phyloP scores from a whole-genome alignment of 1,140 invertebrate species.

The Drosophila lacteicornis region DNA sequence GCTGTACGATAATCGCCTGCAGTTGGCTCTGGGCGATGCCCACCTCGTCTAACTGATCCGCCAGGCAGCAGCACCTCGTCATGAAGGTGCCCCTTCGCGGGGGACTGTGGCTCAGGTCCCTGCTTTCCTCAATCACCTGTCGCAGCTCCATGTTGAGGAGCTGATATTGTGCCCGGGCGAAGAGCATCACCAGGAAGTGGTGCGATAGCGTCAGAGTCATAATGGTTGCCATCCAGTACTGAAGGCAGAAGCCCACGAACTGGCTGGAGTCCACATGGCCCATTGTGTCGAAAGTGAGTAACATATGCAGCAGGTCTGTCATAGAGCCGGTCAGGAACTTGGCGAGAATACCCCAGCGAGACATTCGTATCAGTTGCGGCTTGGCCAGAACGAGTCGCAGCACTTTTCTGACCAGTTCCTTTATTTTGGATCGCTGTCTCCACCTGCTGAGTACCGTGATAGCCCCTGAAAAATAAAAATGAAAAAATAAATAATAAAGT shows the following conservation, averaged over 20 bases:
- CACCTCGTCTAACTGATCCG: constrained; percentile 26
- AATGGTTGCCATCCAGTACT: neutral
- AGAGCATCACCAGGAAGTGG: constrained; percentile 7
- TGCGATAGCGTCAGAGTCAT: constrained; percentile 12
- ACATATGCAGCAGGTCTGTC: neutral
- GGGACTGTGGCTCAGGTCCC: neutral
- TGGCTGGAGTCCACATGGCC: neutral
- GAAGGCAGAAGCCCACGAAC: neutral
- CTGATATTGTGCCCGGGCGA: constrained; percentile 10
- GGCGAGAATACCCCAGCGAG: constrained; percentile 16
- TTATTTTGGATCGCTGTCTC: neutral
- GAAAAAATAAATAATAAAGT: too few relatives aligned
- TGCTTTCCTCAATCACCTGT: constrained; percentile 11
- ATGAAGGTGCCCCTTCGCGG: constrained; percentile 10
- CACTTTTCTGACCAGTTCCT: neutral
- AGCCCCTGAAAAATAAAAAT: neutral
- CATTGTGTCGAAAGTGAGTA: neutral
- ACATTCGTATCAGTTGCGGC: constrained; percentile 10
- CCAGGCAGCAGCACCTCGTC: constrained; percentile 21
- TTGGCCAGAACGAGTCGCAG: neutral
- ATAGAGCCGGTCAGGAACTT: neutral
- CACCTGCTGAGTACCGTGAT: constrained; percentile 5
- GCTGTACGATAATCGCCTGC: neutral
- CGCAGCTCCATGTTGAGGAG: constrained; percentile 24
- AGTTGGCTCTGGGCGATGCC: neutral